These are phyloP conservation scores for Peromyscus eremicus DNA, from an alignment of 2,797 vertebrate genomes.

Conservation along the genomic window DNA sequence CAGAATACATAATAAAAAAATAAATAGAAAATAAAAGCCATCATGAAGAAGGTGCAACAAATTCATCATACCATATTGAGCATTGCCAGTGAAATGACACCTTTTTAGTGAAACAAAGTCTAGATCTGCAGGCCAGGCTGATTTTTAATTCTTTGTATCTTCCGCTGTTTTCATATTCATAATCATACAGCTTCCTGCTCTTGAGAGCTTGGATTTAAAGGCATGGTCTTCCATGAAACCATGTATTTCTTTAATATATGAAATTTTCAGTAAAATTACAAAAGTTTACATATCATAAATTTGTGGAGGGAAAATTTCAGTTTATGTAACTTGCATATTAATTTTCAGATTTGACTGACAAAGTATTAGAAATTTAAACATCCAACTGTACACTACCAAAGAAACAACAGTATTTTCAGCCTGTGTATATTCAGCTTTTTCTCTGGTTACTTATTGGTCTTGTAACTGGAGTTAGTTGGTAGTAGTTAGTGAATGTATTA, in stretches of 20 bases:
- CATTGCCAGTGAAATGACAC: no score
- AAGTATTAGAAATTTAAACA: background rate
- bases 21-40: no score
- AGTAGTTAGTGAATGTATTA: background rate
- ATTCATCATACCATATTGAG: no score
- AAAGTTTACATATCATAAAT: background rate
- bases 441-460: background rate
- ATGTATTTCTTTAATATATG: background rate
- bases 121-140: no score
- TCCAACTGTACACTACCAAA: background rate
- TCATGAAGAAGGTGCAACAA: no score
- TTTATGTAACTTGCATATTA: background rate
- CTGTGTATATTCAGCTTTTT: background rate
- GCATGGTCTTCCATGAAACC: background rate
- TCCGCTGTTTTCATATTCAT: background rate
- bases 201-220: background rate
- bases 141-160: background rate
- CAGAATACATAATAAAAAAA: no score
- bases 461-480: background rate
- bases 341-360: background rate
- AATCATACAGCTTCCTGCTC: no score
- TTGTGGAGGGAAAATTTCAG: background rate
- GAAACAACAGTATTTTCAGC: background rate
- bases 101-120: no score
- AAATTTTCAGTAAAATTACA: background rate